Conservation (phyloP, 92 coral and sea anemone genomes). For the Desmophyllum pertusum region DNA sequence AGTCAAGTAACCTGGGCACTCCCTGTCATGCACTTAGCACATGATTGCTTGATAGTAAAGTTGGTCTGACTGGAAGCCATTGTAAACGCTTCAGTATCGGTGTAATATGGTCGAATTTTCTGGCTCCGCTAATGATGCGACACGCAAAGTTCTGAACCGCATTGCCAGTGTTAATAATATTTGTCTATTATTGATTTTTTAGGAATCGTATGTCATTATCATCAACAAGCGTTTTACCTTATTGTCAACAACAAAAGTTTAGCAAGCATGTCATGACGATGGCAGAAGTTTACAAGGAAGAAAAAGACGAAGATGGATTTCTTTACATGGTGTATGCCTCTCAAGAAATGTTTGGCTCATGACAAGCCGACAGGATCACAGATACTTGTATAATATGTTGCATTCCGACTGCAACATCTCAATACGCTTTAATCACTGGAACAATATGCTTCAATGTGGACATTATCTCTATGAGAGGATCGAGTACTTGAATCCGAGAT, state of each 20-base stretch:
- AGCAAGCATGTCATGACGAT: slow-evolving; percentile 99
- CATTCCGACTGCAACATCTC: neutral
- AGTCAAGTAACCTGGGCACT: too few relatives aligned
- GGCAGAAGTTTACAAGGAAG: slow-evolving; percentile 96
- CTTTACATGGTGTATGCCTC: slow-evolving; percentile 99
- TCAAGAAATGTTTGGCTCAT: slow-evolving; percentile 97
- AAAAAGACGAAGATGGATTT: slow-evolving; percentile 99
- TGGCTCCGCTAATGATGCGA: too few relatives aligned
- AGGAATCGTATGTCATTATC: slow-evolving; percentile 98
- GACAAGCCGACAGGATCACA: neutral
- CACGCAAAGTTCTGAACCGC: too few relatives aligned
- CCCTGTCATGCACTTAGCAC: too few relatives aligned
- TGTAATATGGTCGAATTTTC: too few relatives aligned
- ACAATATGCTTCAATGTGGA: neutral
- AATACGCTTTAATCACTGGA: neutral
- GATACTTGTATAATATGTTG: neutral
- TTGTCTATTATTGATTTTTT: slow-evolving; percentile 6
- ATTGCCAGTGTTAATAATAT: neutral
- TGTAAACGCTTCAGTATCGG: too few relatives aligned
- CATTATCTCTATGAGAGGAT: neutral
- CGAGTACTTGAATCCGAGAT: neutral
- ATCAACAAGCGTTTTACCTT: slow-evolving; percentile 98
- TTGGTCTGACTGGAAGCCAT: too few relatives aligned
- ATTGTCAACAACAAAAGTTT: slow-evolving; percentile 98
- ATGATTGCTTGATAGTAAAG: too few relatives aligned